These are phyloP conservation scores for Drosophila conformis DNA, from an alignment of 2,888 invertebrate species.

Conservation along the genomic window DNA sequence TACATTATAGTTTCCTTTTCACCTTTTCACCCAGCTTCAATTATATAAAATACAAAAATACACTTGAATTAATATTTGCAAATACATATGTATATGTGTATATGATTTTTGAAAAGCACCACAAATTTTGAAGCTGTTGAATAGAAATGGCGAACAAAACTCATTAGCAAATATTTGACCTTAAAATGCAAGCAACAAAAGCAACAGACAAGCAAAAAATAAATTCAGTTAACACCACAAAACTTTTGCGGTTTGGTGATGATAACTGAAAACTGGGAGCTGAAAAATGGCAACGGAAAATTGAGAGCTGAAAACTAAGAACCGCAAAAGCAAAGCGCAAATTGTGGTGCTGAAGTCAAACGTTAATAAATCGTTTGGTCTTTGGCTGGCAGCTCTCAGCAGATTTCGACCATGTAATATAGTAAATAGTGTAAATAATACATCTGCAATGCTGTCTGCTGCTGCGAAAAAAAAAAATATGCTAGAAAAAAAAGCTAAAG, in stretches of 20 bases:
- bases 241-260: constrained; percentile 44
- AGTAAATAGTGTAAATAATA: constrained; percentile 26
- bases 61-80: constrained; percentile 4
- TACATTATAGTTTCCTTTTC: constrained; percentile 9
- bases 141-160: constrained; percentile 61
- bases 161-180: constrained; percentile 77
- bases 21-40: constrained; percentile 37
- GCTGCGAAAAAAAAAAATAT: background rate
- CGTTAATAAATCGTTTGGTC: constrained; percentile 77
- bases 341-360: constrained; percentile 56
- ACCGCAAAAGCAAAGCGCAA: constrained; percentile 55
- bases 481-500: constrained; percentile 15
- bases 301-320: background rate
- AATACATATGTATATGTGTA: background rate
- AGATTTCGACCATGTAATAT: constrained; percentile 28
- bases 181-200: constrained; percentile 28
- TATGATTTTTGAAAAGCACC: constrained; percentile 37
- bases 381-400: constrained; percentile 19
- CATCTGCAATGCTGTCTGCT: constrained; percentile 27
- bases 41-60: constrained; percentile 52
- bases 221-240: constrained; percentile 75
- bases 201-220: constrained; percentile 21
- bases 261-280: constrained; percentile 11
- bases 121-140: constrained; percentile 50
- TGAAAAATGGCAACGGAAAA: background rate